phyloP scores from a whole-genome alignment of 2,888 invertebrate genomes.

The Standfussiana lucernea region DNA sequence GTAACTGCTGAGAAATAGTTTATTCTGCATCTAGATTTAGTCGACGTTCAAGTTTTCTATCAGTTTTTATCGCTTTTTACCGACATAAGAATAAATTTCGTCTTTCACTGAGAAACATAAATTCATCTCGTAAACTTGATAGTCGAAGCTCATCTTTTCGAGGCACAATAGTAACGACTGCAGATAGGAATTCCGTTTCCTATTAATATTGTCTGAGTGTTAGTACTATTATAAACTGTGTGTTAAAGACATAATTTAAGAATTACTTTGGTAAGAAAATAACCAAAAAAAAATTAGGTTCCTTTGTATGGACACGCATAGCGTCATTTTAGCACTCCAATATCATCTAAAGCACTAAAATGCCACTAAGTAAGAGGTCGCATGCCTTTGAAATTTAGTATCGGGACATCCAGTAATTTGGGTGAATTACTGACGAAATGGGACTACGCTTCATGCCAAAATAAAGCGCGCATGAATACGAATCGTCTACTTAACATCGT shows the following conservation, averaged over 20 bases:
- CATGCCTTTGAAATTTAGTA: constrained; percentile 55
- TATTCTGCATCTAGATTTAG: constrained; percentile 39
- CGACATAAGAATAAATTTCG: constrained; percentile 55
- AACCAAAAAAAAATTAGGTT: neutral
- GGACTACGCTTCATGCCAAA: constrained; percentile 72
- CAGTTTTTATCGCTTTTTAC: constrained; percentile 55
- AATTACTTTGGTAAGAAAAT: neutral
- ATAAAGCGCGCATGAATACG: constrained; percentile 79
- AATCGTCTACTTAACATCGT: constrained; percentile 74
- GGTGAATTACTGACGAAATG: constrained; percentile 75
- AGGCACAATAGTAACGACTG: constrained; percentile 37
- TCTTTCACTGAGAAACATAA: constrained; percentile 47
- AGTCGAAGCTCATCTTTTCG: constrained; percentile 43
- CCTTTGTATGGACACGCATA: neutral
- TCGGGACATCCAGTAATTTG: constrained; percentile 69
- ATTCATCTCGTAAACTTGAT: constrained; percentile 53
- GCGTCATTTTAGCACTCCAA: neutral
- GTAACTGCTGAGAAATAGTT: constrained; percentile 30
- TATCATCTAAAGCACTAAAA: constrained; percentile 30
- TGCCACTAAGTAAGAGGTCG: constrained; percentile 14
- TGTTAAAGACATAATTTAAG: neutral
- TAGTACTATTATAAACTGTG: neutral
- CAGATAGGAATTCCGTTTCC: constrained; percentile 20
- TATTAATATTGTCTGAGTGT: constrained; percentile 9
- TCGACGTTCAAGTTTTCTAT: constrained; percentile 46